Evolutionary conservation across 2,797 vertebrate genomes (phyloP).

Genomic region (Aselliscus stoliczkanus): DNA sequence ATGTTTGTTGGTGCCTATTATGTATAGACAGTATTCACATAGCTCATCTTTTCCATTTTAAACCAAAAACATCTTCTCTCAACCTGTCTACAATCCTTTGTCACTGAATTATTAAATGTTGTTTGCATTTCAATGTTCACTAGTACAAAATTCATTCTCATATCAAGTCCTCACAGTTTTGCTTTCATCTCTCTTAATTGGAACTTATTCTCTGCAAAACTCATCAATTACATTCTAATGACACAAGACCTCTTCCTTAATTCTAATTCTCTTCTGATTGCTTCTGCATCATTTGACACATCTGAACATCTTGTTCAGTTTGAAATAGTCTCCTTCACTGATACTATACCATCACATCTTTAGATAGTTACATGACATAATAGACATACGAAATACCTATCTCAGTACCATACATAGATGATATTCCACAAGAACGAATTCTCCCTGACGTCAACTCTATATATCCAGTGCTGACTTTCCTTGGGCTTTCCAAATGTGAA

Average conservation of each 20-base stretch:
- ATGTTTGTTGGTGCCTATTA: slow-evolving; percentile 10
- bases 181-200: neutral
- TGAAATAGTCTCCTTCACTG: neutral
- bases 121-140: neutral
- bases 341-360: neutral
- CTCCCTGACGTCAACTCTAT: neutral
- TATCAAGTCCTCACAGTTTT: neutral
- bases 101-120: slow-evolving; percentile 34
- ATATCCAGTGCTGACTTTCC: neutral
- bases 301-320: neutral
- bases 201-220: neutral
- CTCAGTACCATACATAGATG: neutral
- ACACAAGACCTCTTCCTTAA: neutral
- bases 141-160: neutral
- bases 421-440: neutral
- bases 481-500: neutral
- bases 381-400: neutral
- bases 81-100: neutral
- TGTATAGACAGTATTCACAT: neutral
- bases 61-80: slow-evolving; percentile 26
- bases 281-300: neutral
- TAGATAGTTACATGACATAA: neutral
- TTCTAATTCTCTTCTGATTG: slow-evolving; percentile 2
- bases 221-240: neutral
- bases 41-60: slow-evolving; percentile 28